Evolutionary conservation across 1,140 invertebrate genomes (phyloP), one percentile per base, ranked within the genome.

Genomic region (Saccostrea glomerata): DNA sequence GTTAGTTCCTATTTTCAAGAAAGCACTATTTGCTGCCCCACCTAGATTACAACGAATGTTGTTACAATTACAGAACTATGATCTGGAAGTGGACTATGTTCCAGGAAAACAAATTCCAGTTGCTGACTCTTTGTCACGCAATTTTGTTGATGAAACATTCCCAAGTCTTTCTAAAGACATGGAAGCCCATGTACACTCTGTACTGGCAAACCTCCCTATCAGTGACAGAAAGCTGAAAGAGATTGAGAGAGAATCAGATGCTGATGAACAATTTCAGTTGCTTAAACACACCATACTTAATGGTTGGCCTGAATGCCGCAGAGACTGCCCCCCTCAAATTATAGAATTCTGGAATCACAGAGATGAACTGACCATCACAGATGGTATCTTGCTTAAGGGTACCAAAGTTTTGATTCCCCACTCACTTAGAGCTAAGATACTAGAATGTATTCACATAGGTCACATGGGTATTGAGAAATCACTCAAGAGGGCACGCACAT

Each of bases 401-500:
- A n/a, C n/a, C n/a, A n/a, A n/a, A n/a, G n/a, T n/a, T n/a, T n/a
- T n/a, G n/a, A n/a, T n/a, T n/a, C n/a, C n/a, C n/a, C n/a, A n/a
- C n/a, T n/a, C n/a, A n/a, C n/a, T n/a, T n/a, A n/a, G n/a, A n/a
- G n/a, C n/a, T n/a, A n/a, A n/a, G n/a, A n/a, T n/a, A n/a, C n/a
- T n/a, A n/a, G n/a, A n/a, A 6, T 36, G 40, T 60, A 63, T 90
- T 58, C 90, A 92, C 73, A 54, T 60, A 36, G 89, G 92, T 88
- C 91, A n/a, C n/a, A n/a, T n/a, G n/a, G n/a, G 90, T 70, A 87
- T 92, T 63, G 89, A 87, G 60, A 86, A 47, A 47, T 47, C 40
- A 47, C 40, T 47, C n/a, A n/a, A n/a, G n/a, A 85, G 89, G 15
- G 90, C 92, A 2, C 55, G 88, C 47, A 87, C 90, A 25, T 70